Conservation (phyloP, 2,113 vertebrate genomes). For the Stigmatopora argus region DNA sequence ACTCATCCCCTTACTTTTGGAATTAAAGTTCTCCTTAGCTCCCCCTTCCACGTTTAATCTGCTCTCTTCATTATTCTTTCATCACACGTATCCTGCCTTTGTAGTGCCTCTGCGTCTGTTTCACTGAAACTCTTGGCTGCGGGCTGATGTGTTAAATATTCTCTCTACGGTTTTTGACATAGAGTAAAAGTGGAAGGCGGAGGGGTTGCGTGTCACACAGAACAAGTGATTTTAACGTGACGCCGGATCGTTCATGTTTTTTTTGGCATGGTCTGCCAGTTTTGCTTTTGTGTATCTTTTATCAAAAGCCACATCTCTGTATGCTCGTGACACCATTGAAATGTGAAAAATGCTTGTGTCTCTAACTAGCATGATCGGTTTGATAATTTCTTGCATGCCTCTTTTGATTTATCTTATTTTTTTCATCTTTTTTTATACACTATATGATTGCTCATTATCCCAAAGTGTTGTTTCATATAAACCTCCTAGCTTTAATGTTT, state of each 20-base stretch:
- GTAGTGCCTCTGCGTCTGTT: conserved; percentile 55
- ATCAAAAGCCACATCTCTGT: conserved; percentile 2
- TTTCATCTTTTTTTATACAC: background rate
- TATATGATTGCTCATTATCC: background rate
- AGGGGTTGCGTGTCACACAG: conserved; percentile 22
- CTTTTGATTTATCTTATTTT: background rate
- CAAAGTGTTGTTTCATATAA: background rate
- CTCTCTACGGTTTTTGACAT: conserved; percentile 55
- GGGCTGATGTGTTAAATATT: conserved; percentile 51
- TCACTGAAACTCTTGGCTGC: conserved; percentile 48
- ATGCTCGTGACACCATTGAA: conserved; percentile 10
- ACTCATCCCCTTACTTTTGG: conserved; percentile 59
- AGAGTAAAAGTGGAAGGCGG: background rate
- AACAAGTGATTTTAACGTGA: conserved; percentile 34
- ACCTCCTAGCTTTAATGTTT: no score
- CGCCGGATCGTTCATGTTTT: conserved; percentile 26
- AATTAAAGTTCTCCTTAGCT: conserved; percentile 57
- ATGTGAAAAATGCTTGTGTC: conserved; percentile 24
- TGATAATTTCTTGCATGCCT: background rate
- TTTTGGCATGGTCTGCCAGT: conserved; percentile 26
- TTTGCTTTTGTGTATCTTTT: conserved; percentile 15
- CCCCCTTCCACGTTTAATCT: conserved; percentile 59
- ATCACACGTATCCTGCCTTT: conserved; percentile 59
- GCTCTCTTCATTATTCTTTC: conserved; percentile 66
- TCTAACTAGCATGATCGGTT: background rate